Percentiles rank a stretch among this genome's conserved stretches.
Evolutionary conservation across 2,888 invertebrate species (phyloP).

Genomic region (Nomada flava): DNA sequence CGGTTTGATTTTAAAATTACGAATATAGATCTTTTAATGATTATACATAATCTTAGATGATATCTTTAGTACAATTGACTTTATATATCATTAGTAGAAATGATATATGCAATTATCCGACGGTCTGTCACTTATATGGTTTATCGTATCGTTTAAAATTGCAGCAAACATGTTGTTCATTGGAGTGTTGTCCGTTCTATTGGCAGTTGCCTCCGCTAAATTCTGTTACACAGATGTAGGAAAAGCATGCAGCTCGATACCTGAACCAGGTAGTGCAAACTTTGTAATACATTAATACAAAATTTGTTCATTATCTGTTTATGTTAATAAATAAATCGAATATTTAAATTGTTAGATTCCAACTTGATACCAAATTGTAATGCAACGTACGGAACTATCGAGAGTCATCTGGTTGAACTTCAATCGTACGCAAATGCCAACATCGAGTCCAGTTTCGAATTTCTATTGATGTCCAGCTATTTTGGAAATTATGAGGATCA

Average conservation of each 20-base stretch:
- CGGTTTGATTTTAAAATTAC: not conserved
- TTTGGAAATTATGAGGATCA: conserved; percentile 92
- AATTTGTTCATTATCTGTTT: not conserved
- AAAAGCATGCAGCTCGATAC: conserved; percentile 86
- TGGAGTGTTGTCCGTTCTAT: conserved; percentile 85
- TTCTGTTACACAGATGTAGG: conserved; percentile 88
- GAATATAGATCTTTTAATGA: not conserved
- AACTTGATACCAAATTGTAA: conserved; percentile 85
- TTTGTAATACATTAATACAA: conserved; percentile 14
- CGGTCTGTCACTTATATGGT: not conserved
- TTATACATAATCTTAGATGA: not conserved
- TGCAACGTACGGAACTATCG: conserved; percentile 88
- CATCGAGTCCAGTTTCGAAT: conserved; percentile 90
- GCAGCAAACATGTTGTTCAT: conserved; percentile 87
- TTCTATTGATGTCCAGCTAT: conserved; percentile 90
- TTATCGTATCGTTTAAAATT: conserved; percentile 44
- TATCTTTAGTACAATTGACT: not conserved
- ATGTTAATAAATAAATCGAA: not conserved
- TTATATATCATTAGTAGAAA: not conserved
- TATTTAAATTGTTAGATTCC: conserved; percentile 61
- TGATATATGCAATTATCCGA: not conserved
- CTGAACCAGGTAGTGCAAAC: conserved; percentile 78
- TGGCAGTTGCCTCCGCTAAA: conserved; percentile 86
- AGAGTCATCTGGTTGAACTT: conserved; percentile 84
- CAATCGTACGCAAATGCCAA: conserved; percentile 88